These are phyloP conservation scores for Halocaridina rubra DNA, from an alignment of 2,888 invertebrate genomes.

Conservation along the genomic window DNA sequence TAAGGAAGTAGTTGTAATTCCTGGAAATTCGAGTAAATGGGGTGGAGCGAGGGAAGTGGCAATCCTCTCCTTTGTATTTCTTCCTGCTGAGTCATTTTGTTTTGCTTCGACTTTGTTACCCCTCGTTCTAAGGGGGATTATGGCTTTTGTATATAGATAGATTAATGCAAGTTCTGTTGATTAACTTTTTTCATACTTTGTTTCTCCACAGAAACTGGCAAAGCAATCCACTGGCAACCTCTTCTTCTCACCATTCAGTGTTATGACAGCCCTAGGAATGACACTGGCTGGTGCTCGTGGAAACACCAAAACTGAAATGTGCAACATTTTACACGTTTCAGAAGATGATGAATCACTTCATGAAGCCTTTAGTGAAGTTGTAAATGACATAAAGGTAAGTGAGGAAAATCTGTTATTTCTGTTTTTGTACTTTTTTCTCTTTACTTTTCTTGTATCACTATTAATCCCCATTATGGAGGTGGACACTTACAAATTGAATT, in stretches of 20 bases:
- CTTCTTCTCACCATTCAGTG: conserved; percentile 89
- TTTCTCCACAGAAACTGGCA: conserved; percentile 19
- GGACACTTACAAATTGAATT: no score
- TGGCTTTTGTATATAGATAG: no score
- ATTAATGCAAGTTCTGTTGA: not conserved
- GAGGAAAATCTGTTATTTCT: no score
- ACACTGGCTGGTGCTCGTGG: conserved; percentile 83
- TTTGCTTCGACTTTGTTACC: not conserved
- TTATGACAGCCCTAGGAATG: conserved; percentile 82
- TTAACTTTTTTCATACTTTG: not conserved
- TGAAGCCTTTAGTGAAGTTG: conserved; percentile 29
- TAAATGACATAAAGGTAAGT: conserved; percentile 46
- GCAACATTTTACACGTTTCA: conserved; percentile 65
- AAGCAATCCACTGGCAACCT: conserved; percentile 72
- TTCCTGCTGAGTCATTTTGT: not conserved
- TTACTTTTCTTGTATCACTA: no score
- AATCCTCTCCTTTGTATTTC: no score
- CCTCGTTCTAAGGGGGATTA: not conserved
- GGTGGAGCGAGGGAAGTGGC: no score
- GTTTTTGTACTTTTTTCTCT: no score
- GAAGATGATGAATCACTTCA: conserved; percentile 72
- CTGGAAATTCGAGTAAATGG: not conserved
- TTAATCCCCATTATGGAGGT: no score
- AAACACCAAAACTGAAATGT: conserved; percentile 76
- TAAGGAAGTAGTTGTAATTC: not conserved